phyloP scores from a whole-genome alignment of 1,140 invertebrate genomes.

The Sarcophaga peregrina region DNA sequence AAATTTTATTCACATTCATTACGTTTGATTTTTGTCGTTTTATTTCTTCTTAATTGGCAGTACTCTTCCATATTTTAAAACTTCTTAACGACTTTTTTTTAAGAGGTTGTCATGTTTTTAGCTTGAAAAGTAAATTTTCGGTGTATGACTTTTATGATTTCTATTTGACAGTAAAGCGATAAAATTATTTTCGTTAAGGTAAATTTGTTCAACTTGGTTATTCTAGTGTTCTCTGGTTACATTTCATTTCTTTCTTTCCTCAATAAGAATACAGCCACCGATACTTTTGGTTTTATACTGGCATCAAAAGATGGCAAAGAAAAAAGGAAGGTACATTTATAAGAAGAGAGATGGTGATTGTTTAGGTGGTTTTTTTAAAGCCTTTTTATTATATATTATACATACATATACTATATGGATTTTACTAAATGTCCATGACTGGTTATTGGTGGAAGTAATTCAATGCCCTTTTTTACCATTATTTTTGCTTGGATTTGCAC shows the following conservation, averaged over 20 bases:
- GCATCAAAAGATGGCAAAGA: no score
- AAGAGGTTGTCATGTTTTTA: slow-evolving; percentile 17
- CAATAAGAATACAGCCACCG: not conserved
- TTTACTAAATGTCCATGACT: slow-evolving; percentile 27
- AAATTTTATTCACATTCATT: not conserved
- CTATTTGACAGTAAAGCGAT: slow-evolving; percentile 37
- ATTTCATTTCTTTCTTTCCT: not conserved
- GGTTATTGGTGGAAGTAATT: slow-evolving; percentile 7
- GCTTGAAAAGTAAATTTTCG: slow-evolving; percentile 26
- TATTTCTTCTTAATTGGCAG: not conserved
- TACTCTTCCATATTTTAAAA: not conserved
- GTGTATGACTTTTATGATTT: slow-evolving; percentile 38
- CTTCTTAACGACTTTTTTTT: slow-evolving; percentile 11
- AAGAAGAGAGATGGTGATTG: not conserved
- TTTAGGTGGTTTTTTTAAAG: not conserved
- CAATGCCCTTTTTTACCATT: slow-evolving; percentile 14
- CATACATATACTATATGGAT: not conserved
- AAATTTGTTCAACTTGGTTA: slow-evolving; percentile 7
- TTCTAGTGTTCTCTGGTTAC: slow-evolving; percentile 10
- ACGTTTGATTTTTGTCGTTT: no score
- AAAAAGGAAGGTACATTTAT: not conserved
- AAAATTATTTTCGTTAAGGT: slow-evolving; percentile 34
- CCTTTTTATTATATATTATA: not conserved
- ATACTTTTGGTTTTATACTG: not conserved
- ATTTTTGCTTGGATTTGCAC: not conserved